A percentile compares a stretch with the other conserved stretches of the same genome.
phyloP scores from a whole-genome alignment of 2,797 vertebrate genomes.

The Decapterus maruadsi region DNA sequence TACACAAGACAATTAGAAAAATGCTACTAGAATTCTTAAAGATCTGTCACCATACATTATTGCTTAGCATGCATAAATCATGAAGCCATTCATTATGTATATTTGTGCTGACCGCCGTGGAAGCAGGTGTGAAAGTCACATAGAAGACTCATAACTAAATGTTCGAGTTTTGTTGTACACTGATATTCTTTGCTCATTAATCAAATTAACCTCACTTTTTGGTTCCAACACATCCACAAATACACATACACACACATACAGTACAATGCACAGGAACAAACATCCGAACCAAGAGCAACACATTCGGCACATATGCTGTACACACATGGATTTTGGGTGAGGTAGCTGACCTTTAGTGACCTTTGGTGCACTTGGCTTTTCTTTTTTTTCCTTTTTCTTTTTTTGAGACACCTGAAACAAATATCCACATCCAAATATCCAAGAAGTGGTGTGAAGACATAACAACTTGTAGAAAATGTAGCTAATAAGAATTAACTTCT shows the following conservation, averaged over 20 bases:
- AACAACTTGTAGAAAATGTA: too few relatives aligned
- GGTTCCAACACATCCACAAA: not conserved
- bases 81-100: slow-evolving; percentile 56
- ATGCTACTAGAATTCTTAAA: slow-evolving; percentile 32
- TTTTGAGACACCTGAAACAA: not conserved
- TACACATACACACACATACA: not conserved
- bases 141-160: slow-evolving; percentile 55
- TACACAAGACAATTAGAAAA: slow-evolving; percentile 25
- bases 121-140: slow-evolving; percentile 62
- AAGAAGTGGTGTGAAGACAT: too few relatives aligned
- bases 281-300: not conserved
- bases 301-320: not conserved
- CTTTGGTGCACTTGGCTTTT: slow-evolving; percentile 12
- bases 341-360: not conserved
- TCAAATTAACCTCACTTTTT: slow-evolving; percentile 32
- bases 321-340: not conserved
- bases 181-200: slow-evolving; percentile 49
- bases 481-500: not conserved
- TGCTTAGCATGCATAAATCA: slow-evolving; percentile 62
- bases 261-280: not conserved
- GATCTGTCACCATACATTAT: slow-evolving; percentile 43
- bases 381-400: too few relatives aligned
- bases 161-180: slow-evolving; percentile 28
- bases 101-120: slow-evolving; percentile 54
- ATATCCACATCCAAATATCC: too few relatives aligned